A percentile compares a stretch with the other conserved stretches of the same genome.
Evolutionary conservation across 2,888 invertebrate species (phyloP).

Genomic region (Pollenia griseotomentosa): DNA sequence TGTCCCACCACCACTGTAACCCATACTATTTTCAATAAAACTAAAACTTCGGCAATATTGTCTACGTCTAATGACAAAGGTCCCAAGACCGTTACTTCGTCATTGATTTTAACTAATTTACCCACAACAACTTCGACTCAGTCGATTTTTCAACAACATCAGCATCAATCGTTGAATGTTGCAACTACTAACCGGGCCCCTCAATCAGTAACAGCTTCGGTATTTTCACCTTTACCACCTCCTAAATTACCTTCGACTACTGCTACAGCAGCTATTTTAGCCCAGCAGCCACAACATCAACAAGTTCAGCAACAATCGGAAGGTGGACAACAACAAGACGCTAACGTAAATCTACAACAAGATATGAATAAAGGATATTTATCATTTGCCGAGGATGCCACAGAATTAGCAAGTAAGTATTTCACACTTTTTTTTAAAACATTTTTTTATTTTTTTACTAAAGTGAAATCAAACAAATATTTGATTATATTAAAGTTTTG

Average conservation of each 20-base stretch:
- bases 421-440: slow-evolving; percentile 1
- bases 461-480: too few relatives aligned
- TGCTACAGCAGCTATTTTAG: slow-evolving; percentile 71
- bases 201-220: slow-evolving; percentile 80
- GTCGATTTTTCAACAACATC: slow-evolving; percentile 63
- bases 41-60: slow-evolving; percentile 50
- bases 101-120: slow-evolving; percentile 62
- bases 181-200: slow-evolving; percentile 73
- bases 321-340: slow-evolving; percentile 82
- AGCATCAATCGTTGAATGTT: slow-evolving; percentile 71
- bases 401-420: slow-evolving; percentile 93
- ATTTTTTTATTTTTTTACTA: slow-evolving; percentile 12
- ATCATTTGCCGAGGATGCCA: slow-evolving; percentile 93
- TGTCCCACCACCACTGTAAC: slow-evolving; percentile 69
- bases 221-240: slow-evolving; percentile 78
- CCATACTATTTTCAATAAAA: slow-evolving; percentile 68
- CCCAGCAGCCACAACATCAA: slow-evolving; percentile 74
- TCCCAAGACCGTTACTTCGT: slow-evolving; percentile 69
- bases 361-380: slow-evolving; percentile 98
- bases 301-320: slow-evolving; percentile 62
- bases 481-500: too few relatives aligned
- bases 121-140: slow-evolving; percentile 70
- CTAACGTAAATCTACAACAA: slow-evolving; percentile 88
- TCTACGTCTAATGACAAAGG: slow-evolving; percentile 52
- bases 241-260: slow-evolving; percentile 71